Base-by-base conservation (phyloP, 2,113 vertebrate species). In the Vicugna pacos region DNA sequence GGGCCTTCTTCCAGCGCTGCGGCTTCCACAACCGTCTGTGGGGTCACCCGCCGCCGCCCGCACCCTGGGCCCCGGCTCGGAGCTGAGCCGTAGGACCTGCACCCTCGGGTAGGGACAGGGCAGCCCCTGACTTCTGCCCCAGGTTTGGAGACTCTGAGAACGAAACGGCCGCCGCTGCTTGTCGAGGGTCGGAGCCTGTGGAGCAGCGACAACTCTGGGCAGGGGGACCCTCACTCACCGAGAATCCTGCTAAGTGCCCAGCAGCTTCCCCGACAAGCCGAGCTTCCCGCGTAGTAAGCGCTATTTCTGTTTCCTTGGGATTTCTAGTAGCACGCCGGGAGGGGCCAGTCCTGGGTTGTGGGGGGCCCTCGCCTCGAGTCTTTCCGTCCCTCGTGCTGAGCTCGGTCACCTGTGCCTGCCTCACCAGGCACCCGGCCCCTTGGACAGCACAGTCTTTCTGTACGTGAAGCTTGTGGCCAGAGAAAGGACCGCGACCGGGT, bases 141-240 rank as follows among this genome's bases (percentile, higher is more conserved):
- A 2, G 14, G 26, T 5, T 10, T 30, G 32, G n/a, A 32, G 30
- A 30, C 4, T 38, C 35, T 9, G 42, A 38, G 79, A 50, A 11
- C 10, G 48, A 50, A 65, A 30, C 3, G 6, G 54, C 70, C 46
- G 26, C 32, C 14, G 15, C 32, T 70, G 6, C 32, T 35, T 75
- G 19, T 54, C 65, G 0, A 0, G 3, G 26, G 12, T 72, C 28
- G 22, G 85, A 79, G 32, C 42, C 62, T n/a, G 42, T 0, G 4
- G 15, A 42, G 17, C 76, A 46, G 48, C 2, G 26, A 32, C 4
- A 11, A 11, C 4, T 28, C 8, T 2, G 24, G 5, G 56, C 77
- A 0, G 0, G 9, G 6, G 11, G 5, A 15, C 38, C 32, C 17
- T 14, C 14, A 17, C 2, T 50, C 20, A 20, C 9, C 10, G 32